Percentiles rank a stretch among this genome's conserved stretches.
phyloP scores from a whole-genome alignment of 2,113 vertebrate species.

The Trematocara nigrifrons region DNA sequence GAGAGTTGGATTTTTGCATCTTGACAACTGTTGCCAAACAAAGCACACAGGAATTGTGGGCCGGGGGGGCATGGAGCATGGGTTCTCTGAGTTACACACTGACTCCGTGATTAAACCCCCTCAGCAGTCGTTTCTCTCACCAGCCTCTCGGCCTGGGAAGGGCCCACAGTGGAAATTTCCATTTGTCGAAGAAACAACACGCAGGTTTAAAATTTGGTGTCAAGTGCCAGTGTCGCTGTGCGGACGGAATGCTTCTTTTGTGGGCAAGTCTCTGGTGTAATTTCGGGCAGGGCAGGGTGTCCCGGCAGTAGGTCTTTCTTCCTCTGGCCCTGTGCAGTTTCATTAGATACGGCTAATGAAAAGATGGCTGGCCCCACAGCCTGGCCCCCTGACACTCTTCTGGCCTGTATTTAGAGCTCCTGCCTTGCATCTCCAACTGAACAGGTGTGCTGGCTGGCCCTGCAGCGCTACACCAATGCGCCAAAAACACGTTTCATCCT shows the following conservation, averaged over 20 bases:
- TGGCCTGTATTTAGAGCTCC: slow-evolving; percentile 67
- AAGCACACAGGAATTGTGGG: slow-evolving; percentile 10
- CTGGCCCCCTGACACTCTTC: slow-evolving; percentile 47
- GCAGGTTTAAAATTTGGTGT: slow-evolving; percentile 62
- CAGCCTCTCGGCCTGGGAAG: slow-evolving; percentile 34
- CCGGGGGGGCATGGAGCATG: neutral
- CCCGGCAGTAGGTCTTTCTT: slow-evolving; percentile 72
- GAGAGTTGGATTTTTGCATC: slow-evolving; percentile 64
- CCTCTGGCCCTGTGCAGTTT: slow-evolving; percentile 66
- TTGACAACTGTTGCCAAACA: slow-evolving; percentile 65
- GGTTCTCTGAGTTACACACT: neutral
- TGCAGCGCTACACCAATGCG: neutral
- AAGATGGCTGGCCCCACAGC: slow-evolving; percentile 67
- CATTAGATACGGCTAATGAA: slow-evolving; percentile 80
- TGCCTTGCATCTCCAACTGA: slow-evolving; percentile 45
- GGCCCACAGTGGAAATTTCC: slow-evolving; percentile 70
- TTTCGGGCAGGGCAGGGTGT: slow-evolving; percentile 73
- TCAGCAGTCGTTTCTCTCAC: slow-evolving; percentile 23
- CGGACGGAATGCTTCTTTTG: slow-evolving; percentile 73
- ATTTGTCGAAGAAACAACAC: slow-evolving; percentile 54
- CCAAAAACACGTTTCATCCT: neutral
- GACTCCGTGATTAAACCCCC: slow-evolving; percentile 42
- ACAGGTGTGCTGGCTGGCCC: slow-evolving; percentile 68
- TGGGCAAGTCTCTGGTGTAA: slow-evolving; percentile 67
- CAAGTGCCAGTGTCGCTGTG: slow-evolving; percentile 73